Conservation (phyloP, 2,888 invertebrate genomes). For the Chrysomela aeneicollis region DNA sequence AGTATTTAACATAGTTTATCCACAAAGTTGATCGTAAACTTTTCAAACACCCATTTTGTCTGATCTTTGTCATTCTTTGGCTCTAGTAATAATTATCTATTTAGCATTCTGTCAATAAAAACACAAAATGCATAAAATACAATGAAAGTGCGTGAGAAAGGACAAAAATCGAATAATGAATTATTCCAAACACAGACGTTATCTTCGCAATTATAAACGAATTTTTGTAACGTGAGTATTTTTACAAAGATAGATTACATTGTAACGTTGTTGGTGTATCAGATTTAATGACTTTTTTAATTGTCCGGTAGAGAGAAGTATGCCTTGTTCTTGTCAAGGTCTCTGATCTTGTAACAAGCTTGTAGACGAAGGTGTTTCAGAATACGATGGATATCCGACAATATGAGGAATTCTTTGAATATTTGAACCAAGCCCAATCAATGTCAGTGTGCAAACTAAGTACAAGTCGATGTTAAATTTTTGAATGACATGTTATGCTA, state of each 20-base stretch:
- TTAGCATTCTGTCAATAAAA: constrained; percentile 22
- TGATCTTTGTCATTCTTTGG: neutral
- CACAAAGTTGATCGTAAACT: too few species aligned
- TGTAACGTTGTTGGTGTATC: constrained; percentile 31
- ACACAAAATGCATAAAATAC: constrained; percentile 15
- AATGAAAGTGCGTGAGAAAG: constrained; percentile 35
- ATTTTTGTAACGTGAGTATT: constrained; percentile 40
- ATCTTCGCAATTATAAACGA: constrained; percentile 31
- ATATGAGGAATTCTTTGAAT: neutral
- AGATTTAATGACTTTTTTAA: constrained; percentile 31
- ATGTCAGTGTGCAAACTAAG: too few species aligned
- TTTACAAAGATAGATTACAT: constrained; percentile 32
- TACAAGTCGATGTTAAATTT: too few species aligned
- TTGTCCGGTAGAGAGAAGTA: constrained; percentile 24
- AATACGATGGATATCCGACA: neutral
- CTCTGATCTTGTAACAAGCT: constrained; percentile 13
- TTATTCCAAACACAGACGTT: constrained; percentile 29
- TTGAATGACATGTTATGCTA: too few species aligned
- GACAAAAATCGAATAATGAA: constrained; percentile 31
- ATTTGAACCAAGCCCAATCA: neutral
- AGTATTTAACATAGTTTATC: too few species aligned
- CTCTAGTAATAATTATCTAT: too few species aligned
- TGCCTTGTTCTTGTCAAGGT: constrained; percentile 36
- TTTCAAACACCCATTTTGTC: too few species aligned
- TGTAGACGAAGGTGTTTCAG: neutral